phyloP scores from a whole-genome alignment of 2,888 invertebrate genomes.

The Ganaspis brasiliensis region DNA sequence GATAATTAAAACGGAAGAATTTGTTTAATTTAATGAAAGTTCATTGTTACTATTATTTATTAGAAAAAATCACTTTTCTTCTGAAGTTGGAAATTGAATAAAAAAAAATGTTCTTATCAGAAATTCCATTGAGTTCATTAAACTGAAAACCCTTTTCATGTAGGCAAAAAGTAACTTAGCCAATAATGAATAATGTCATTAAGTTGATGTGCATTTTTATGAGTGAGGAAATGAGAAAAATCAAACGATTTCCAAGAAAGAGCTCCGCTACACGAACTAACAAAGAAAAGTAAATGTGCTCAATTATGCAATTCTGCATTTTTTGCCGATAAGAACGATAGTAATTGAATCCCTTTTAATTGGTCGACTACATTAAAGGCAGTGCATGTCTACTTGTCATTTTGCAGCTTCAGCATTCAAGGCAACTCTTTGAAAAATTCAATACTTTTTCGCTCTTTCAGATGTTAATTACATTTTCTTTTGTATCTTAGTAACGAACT shows the following conservation, averaged over 20 bases:
- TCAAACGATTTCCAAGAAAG: constrained; percentile 18
- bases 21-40: too few relatives aligned
- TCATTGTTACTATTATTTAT: too few relatives aligned
- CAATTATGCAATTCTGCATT: not conserved
- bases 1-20: too few relatives aligned
- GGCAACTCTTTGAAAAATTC: not conserved
- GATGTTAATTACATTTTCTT: not conserved
- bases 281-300: not conserved
- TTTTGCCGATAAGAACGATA: not conserved
- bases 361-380: not conserved
- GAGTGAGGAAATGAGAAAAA: not conserved
- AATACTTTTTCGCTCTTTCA: not conserved
- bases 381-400: constrained; percentile 1
- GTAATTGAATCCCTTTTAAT: constrained; percentile 18
- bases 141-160: not conserved
- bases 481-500: not conserved
- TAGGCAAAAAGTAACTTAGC: not conserved
- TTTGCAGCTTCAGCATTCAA: constrained; percentile 4
- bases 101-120: too few relatives aligned
- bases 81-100: not conserved
- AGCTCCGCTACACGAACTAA: not conserved
- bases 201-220: constrained; percentile 7
- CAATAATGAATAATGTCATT: not conserved
- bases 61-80: too few relatives aligned
- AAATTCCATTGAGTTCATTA: too few relatives aligned